Evolutionary conservation across 2,888 invertebrate species (phyloP).

Genomic region (Amphimallon solstitiale): DNA sequence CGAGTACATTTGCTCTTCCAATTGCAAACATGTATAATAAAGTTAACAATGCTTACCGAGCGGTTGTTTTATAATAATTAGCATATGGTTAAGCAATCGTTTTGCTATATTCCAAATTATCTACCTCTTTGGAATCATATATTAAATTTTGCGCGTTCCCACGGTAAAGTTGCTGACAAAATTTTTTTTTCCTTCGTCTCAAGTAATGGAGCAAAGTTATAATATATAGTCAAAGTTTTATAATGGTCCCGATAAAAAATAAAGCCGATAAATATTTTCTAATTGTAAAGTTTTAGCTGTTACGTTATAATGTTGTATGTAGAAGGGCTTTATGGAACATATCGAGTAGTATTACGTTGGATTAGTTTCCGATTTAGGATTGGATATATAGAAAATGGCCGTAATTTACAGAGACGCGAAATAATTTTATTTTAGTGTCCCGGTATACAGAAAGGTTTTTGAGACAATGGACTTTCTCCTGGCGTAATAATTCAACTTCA

Average conservation of each 20-base stretch:
- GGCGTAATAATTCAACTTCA: constrained; percentile 27
- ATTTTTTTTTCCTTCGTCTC: too few species aligned
- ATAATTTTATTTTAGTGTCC: constrained; percentile 25
- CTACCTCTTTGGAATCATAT: too few species aligned
- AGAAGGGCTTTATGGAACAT: constrained; percentile 7
- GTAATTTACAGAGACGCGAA: constrained; percentile 19
- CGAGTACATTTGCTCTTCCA: constrained; percentile 16
- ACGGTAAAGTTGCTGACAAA: too few species aligned
- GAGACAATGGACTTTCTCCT: constrained; percentile 19
- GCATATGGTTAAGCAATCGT: not conserved
- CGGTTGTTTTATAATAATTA: constrained; percentile 9
- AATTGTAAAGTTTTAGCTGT: not conserved
- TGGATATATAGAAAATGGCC: constrained; percentile 18
- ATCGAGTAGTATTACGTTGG: constrained; percentile 4
- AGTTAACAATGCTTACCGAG: not conserved
- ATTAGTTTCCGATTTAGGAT: constrained; percentile 1
- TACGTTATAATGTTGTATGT: not conserved
- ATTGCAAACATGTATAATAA: constrained; percentile 15
- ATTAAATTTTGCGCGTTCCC: too few species aligned
- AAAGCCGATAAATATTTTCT: not conserved
- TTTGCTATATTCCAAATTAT: not conserved
- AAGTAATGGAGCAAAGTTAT: not conserved
- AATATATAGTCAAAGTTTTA: not conserved
- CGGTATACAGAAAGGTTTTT: constrained; percentile 3
- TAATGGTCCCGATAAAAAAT: not conserved